Evolutionary conservation across 2,888 invertebrate genomes (phyloP).

Genomic region (Eupithecia tripunctaria): DNA sequence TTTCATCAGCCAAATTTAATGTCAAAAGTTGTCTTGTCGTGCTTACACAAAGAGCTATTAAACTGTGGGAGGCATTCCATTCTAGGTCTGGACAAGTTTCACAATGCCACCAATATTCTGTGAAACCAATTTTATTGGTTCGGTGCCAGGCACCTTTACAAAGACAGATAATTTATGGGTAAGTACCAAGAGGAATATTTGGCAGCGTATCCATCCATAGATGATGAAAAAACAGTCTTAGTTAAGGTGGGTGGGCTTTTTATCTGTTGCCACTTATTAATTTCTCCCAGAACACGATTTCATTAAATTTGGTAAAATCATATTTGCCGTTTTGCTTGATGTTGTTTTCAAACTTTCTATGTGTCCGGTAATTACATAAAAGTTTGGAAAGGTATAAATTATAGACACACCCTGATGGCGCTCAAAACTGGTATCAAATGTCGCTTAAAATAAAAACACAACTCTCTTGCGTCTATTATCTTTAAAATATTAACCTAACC

Average conservation of each 20-base stretch:
- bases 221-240: not conserved
- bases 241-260: not conserved
- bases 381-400: slow-evolving; percentile 38
- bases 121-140: not conserved
- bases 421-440: slow-evolving; percentile 31
- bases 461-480: not conserved
- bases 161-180: not conserved
- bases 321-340: not conserved
- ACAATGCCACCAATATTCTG: slow-evolving; percentile 28
- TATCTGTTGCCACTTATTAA: not conserved
- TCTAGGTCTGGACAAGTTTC: slow-evolving; percentile 50
- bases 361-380: not conserved
- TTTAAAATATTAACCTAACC: not conserved
- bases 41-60: slow-evolving; percentile 50
- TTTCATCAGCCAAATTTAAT: slow-evolving; percentile 58
- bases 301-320: not conserved
- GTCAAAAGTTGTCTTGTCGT: slow-evolving; percentile 53
- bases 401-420: slow-evolving; percentile 23
- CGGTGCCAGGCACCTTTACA: not conserved
- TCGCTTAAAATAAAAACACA: slow-evolving; percentile 13
- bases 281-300: not conserved
- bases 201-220: not conserved
- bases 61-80: slow-evolving; percentile 52
- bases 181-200: slow-evolving; percentile 3
- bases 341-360: not conserved